A percentile compares a stretch with the other conserved stretches of the same genome.
Conservation (phyloP, 2,888 invertebrate genomes). For the Lasioglossum figueresi region DNA sequence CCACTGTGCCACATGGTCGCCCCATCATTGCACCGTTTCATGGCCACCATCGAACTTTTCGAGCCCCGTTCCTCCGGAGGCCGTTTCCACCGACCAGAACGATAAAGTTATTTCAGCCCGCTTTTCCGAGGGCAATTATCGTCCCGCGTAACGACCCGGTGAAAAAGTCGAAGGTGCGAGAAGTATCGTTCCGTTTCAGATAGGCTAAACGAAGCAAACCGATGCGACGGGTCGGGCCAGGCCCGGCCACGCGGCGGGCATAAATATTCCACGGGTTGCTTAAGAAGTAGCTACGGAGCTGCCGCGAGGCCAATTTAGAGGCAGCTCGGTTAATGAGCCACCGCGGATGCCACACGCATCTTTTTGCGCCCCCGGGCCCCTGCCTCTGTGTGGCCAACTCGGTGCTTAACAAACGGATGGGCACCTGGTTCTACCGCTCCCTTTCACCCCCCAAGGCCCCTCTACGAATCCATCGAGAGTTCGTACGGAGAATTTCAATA, state of each 20-base stretch:
- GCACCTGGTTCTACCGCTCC: constrained; percentile 68
- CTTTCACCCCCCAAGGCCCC: constrained; percentile 4
- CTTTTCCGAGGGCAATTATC: constrained; percentile 18
- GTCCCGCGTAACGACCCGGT: neutral
- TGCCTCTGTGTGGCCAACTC: constrained; percentile 75
- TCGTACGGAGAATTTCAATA: constrained; percentile 43
- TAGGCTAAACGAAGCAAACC: constrained; percentile 40
- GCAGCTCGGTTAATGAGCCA: constrained; percentile 83
- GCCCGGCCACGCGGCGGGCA: constrained; percentile 79
- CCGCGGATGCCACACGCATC: constrained; percentile 82
- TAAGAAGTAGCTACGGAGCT: constrained; percentile 76
- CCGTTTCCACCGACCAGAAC: neutral
- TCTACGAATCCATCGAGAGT: neutral
- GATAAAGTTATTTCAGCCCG: constrained; percentile 19
- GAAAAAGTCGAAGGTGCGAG: constrained; percentile 47
- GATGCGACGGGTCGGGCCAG: constrained; percentile 30
- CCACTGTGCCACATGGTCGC: neutral
- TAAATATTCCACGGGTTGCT: constrained; percentile 79
- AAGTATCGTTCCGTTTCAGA: constrained; percentile 49
- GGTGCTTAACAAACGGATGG: constrained; percentile 74
- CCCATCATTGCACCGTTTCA: neutral
- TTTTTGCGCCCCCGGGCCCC: constrained; percentile 79
- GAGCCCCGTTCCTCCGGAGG: neutral
- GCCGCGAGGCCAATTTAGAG: constrained; percentile 82
- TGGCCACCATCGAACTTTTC: neutral